phyloP scores from a whole-genome alignment of 1,140 invertebrate species.

The Drosophila micromelanica region DNA sequence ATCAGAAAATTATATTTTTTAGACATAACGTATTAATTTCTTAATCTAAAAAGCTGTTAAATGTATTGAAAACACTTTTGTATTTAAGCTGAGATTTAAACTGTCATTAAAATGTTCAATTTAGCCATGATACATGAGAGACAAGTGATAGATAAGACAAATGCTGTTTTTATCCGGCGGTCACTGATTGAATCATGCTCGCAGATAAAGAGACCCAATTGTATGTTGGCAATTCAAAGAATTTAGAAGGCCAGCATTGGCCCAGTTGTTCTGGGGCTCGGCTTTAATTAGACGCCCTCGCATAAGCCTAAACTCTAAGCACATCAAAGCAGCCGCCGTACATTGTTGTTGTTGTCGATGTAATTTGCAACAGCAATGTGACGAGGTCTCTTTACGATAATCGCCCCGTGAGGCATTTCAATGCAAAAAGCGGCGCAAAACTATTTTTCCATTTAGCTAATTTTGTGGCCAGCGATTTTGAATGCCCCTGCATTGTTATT shows the following conservation, averaged over 20 bases:
- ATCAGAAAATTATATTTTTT: too few relatives aligned
- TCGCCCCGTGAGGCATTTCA: conserved; percentile 73
- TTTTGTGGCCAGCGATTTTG: conserved; percentile 65
- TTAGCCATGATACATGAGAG: conserved; percentile 2
- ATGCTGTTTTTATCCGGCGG: conserved; percentile 19
- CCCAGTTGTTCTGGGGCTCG: conserved; percentile 33
- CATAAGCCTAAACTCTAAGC: conserved; percentile 30
- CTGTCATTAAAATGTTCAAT: background rate
- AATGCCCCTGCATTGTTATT: conserved; percentile 53
- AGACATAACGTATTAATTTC: too few relatives aligned
- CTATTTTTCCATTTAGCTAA: conserved; percentile 83
- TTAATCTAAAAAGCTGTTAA: too few relatives aligned
- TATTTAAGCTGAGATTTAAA: background rate
- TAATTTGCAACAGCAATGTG: conserved; percentile 68
- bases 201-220: conserved; percentile 18
- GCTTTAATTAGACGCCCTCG: conserved; percentile 51
- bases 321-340: conserved; percentile 65
- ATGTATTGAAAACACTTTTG: too few relatives aligned
- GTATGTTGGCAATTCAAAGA: conserved; percentile 30
- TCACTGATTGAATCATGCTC: conserved; percentile 17
- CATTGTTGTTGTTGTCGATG: conserved; percentile 35
- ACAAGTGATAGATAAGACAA: background rate
- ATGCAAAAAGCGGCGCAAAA: conserved; percentile 72
- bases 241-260: conserved; percentile 38
- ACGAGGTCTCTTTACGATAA: conserved; percentile 74